These are phyloP conservation scores for Scaptomyza montana DNA, from an alignment of 1,140 invertebrate genomes.

Conservation along the genomic window DNA sequence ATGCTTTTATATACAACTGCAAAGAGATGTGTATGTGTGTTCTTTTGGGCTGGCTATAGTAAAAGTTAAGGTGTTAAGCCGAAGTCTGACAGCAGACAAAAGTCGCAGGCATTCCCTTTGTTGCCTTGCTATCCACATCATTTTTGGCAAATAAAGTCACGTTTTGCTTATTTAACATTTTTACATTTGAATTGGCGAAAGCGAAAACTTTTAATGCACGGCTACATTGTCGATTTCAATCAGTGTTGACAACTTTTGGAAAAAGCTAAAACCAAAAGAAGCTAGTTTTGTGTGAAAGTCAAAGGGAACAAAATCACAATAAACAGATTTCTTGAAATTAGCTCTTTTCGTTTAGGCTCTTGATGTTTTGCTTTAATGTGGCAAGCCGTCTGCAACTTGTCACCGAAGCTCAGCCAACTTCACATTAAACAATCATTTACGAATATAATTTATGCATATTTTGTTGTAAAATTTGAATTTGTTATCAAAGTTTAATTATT, in stretches of 20 bases:
- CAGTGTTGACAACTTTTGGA: background rate
- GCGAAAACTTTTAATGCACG: slow-evolving; percentile 37
- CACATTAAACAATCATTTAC: no score
- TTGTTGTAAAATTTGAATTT: no score
- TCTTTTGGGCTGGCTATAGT: slow-evolving; percentile 68
- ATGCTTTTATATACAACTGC: background rate
- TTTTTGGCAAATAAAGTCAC: slow-evolving; percentile 76
- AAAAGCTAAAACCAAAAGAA: background rate
- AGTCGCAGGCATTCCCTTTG: slow-evolving; percentile 1
- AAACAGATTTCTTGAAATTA: no score
- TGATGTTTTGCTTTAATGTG: no score
- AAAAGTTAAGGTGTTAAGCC: slow-evolving; percentile 68
- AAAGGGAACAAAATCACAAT: no score
- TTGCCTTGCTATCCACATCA: slow-evolving; percentile 51
- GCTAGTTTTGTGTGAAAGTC: background rate
- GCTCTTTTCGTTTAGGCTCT: no score
- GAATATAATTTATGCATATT: no score
- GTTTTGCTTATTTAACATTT: slow-evolving; percentile 82
- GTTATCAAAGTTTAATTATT: no score
- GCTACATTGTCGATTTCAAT: background rate
- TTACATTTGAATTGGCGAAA: slow-evolving; percentile 56
- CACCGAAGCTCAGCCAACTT: no score
- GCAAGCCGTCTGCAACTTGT: no score
- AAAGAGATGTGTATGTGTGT: slow-evolving; percentile 4
- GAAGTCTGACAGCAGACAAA: slow-evolving; percentile 18